Evolutionary conservation across 2,113 vertebrate species (phyloP), one percentile per base, ranked within the genome.

Genomic region (Myrmophylax atrothorax): DNA sequence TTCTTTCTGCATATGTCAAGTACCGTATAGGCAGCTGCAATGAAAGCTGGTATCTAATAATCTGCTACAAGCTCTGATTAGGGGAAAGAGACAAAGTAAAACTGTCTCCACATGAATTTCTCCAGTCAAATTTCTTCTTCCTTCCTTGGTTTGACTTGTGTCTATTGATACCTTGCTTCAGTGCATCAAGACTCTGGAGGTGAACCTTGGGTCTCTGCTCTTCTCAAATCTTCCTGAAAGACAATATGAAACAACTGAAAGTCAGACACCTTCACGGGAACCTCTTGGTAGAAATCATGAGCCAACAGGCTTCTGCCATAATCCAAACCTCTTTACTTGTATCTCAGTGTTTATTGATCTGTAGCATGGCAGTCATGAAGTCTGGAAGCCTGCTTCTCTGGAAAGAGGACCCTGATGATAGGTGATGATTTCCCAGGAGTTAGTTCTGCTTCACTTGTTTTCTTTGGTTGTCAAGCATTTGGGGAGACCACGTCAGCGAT

Each of bases 11-110:
- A 7, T 44, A 83, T 78, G 67, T 88, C 93, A 94, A 83, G 22
- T 38, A 44, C 33, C 52, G 16, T 38, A 81, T 63, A 85, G 38
- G 75, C 95, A 96, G 89, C 92, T 95, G 90, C 79, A 93, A 22
- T 17, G 68, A 88, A 95, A 95, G 24, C 37, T 68, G 92, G 87
- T 93, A 82, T 79, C 56, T 55, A 47, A 22, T 82, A 58, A 90
- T 67, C 42, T 93, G 44, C 69, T 76, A 70, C 35, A 47, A 66
- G 8, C 25, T 52, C 12, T 1, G 5, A 63, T 52, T 67, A 76
- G 63, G 26, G 26, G 31, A 4, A 59, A 76, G 88, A 82, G 37
- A 35, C 6, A 35, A 73, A 29, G 38, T 66, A 60, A 90, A 91
- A 47, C 26, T 74, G 9, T 13, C 38, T 80, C 29, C 28, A 55